These are phyloP conservation scores for Eupithecia dodoneata DNA, from an alignment of 2,888 invertebrate species.

Conservation along the genomic window DNA sequence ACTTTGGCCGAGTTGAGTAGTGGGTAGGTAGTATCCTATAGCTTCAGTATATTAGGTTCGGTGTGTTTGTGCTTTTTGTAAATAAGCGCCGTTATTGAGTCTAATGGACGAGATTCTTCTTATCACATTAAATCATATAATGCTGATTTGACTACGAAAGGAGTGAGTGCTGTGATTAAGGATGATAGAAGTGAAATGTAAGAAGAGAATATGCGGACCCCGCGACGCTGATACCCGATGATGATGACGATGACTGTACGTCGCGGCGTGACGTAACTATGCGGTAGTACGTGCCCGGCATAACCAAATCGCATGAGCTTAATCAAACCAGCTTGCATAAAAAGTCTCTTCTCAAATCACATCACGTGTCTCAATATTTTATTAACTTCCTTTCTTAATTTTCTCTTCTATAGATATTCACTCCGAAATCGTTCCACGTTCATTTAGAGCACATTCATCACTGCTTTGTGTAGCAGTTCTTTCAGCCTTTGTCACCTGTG, in stretches of 20 bases:
- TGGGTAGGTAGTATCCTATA: too few relatives aligned
- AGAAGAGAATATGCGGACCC: not conserved
- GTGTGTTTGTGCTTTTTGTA: too few relatives aligned
- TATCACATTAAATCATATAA: too few relatives aligned
- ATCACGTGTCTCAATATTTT: not conserved
- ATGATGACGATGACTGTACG: not conserved
- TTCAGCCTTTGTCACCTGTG: constrained; percentile 14
- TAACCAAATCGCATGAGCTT: not conserved
- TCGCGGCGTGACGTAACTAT: not conserved
- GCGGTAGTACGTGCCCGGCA: not conserved
- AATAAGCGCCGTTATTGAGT: too few relatives aligned
- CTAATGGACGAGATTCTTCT: too few relatives aligned
- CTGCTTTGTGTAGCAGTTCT: not conserved
- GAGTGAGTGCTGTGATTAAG: not conserved
- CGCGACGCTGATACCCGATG: not conserved
- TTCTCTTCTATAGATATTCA: not conserved
- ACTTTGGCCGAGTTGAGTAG: too few relatives aligned
- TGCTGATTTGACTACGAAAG: too few relatives aligned
- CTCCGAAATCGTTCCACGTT: not conserved
- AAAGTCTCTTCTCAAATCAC: not conserved
- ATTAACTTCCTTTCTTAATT: not conserved
- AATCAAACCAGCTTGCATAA: not conserved
- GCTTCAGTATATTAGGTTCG: too few relatives aligned
- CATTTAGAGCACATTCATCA: not conserved
- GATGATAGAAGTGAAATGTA: not conserved